Conservation (phyloP, 2,888 invertebrate species). For the Cephonodes hylas region DNA sequence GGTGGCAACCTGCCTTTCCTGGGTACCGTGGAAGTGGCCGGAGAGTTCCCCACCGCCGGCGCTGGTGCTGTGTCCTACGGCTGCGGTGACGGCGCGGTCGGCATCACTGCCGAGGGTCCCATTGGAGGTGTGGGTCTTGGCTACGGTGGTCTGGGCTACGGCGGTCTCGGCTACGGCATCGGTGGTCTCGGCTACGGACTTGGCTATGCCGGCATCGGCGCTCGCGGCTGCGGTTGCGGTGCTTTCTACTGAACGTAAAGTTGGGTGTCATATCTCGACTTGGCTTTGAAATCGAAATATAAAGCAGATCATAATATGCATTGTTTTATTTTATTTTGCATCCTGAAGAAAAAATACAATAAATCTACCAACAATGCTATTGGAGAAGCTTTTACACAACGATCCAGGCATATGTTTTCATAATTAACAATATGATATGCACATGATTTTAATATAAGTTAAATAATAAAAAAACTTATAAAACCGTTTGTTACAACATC, state of each 20-base stretch:
- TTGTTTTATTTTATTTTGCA: no score
- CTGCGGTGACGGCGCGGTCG: constrained; percentile 26
- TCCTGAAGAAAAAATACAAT: no score
- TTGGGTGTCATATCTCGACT: no score
- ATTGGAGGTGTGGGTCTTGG: constrained; percentile 18
- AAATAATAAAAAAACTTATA: no score
- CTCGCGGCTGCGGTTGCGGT: neutral
- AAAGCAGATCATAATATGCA: no score
- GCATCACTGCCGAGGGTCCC: constrained; percentile 5
- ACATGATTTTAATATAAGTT: no score
- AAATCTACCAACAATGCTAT: no score
- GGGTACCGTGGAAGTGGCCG: constrained; percentile 12
- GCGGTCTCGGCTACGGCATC: neutral
- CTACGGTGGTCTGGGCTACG: constrained; percentile 4
- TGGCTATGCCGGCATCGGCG: neutral
- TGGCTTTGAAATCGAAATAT: no score
- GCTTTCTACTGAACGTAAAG: neutral
- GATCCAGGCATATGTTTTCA: no score
- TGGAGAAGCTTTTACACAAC: no score
- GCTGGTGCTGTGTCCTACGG: constrained; percentile 25
- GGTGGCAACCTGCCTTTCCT: constrained; percentile 15
- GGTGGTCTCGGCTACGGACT: neutral
- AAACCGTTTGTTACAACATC: no score
- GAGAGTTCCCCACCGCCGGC: constrained; percentile 9
- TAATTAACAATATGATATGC: no score